Base-by-base conservation (phyloP, 1,140 invertebrate species). In the Tachypleus tridentatus region DNA sequence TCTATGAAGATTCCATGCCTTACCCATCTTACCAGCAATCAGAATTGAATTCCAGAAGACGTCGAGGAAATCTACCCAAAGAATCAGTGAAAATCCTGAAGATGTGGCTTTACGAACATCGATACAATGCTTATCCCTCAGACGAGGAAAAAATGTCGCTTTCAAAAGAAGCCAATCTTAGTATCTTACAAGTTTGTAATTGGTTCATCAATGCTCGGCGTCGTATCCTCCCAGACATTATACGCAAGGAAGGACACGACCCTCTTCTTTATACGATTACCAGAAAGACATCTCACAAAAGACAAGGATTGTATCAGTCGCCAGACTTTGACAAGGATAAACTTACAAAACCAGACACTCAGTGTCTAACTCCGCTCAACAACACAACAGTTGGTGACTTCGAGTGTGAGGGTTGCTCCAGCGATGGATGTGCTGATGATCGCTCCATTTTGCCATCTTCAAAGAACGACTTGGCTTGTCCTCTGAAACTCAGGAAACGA, bases 131-230 rank as follows among this genome's bases (percentile, higher is more conserved):
- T 0, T 98, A 97, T 75, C 94, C 94, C 0, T 93, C 85, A 70
- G 94, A 97, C 73, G 85, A 85, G 29, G 92, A 97, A 76, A 98
- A 97, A 74, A 74, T 86, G 2, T 82, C 84, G 0, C 78, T 97
- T 4, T 90, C 92, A 7, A 85, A 87, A 73, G 88, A 92, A 71
- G 89, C 93, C 0, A 88, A 88, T 73, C 79, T 98, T 3, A 93
- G 90, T 0, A 86, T 94, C 1, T 60, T 75, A 8, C 76, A 94
- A 85, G 91, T 97, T 0, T 95, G 91, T 78, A 97, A 97, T 77
- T 97, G 93, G 93, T 97, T 97, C 73, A 97, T 97, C 64, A 97
- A 97, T 76, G 93, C 93, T 0, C 83, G 93, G 4, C 82, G 93
- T 9, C 82, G 93, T 56, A 90, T 96, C 69, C 76, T 97, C 53